Base-by-base conservation (phyloP, 2,113 vertebrate genomes). In the Xiphophorus couchianus region DNA sequence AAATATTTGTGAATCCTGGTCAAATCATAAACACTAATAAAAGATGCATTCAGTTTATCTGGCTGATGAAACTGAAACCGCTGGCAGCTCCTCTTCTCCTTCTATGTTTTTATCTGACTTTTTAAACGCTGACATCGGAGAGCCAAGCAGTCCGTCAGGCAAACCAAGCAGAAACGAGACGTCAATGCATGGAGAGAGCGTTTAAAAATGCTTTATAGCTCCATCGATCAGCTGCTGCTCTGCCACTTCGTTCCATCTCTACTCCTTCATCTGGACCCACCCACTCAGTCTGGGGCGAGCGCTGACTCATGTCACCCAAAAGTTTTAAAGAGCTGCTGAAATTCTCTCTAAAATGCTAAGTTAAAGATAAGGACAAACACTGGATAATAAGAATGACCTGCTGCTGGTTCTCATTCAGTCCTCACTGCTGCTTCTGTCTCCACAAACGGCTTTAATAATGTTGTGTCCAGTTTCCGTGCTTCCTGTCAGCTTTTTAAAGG, bases 321-420 rank as follows among this genome's bases (percentile, higher is more conserved):
- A 58, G 51, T 58, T 10, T n/a, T 58, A 10, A 9, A 58, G 51
- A n/a, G 17, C 44, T 48, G 14, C 15, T 22, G 22, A 25, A 58
- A 11, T 58, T 25, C 8, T 3, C 8, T 58, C 22, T 54, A 17
- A 54, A 54, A 9, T 19, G 51, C 51, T n/a, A 58, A n/a, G 2
- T 11, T 25, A n/a, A 58, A 1, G 51, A 51, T 51, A 51, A 22
- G 48, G 33, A 37, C 11, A n/a, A 58, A 19, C 44, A 19, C 44
- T 48, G 44, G 39, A 4, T 14, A 42, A 42, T 42, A 42, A 13
- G 48, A 51, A 51, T 8, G 48, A 51, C 15, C 48, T 71, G 54
- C n/a, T 62, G 27, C 75, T 64, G 11, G 62, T 10, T 68, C 62
- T 62, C 51, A 31, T 44, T 75, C 35, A 15, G 39, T 68, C 54